Percentiles rank a stretch among this genome's conserved stretches.
Evolutionary conservation across 2,888 invertebrate genomes (phyloP).

Genomic region (Nemoura dubitans): DNA sequence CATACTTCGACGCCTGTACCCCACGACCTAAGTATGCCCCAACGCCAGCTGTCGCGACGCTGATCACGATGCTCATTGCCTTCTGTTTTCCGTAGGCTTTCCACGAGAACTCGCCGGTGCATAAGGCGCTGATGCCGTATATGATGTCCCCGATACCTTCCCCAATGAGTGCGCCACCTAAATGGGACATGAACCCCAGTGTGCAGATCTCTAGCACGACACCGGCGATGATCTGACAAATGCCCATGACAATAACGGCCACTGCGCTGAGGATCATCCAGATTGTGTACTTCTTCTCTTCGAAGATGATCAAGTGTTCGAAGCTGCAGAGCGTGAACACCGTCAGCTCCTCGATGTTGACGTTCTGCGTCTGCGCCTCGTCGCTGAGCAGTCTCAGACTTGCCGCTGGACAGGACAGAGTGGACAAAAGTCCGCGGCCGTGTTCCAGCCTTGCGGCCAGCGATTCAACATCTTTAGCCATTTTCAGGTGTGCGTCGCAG

Average conservation of each 20-base stretch:
- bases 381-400: too few relatives aligned
- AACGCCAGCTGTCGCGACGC: slow-evolving; percentile 44
- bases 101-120: slow-evolving; percentile 52
- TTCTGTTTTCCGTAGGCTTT: slow-evolving; percentile 51
- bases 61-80: slow-evolving; percentile 47
- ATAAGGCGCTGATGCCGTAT: slow-evolving; percentile 49
- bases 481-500: too few relatives aligned
- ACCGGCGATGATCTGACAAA: slow-evolving; percentile 52
- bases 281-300: slow-evolving; percentile 52
- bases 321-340: slow-evolving; percentile 52
- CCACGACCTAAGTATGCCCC: slow-evolving; percentile 44
- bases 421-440: too few relatives aligned
- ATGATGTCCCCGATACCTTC: slow-evolving; percentile 54
- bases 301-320: slow-evolving; percentile 50
- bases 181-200: slow-evolving; percentile 49
- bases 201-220: slow-evolving; percentile 49
- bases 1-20: slow-evolving; percentile 45
- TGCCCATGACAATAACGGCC: slow-evolving; percentile 50
- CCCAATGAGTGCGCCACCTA: slow-evolving; percentile 51
- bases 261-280: slow-evolving; percentile 49
- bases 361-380: slow-evolving; percentile 16
- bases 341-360: slow-evolving; percentile 50
- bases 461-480: too few relatives aligned
- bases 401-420: too few relatives aligned
- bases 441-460: too few relatives aligned